Evolutionary conservation across 1,140 invertebrate genomes (phyloP).

Genomic region (Antheraea mylitta): DNA sequence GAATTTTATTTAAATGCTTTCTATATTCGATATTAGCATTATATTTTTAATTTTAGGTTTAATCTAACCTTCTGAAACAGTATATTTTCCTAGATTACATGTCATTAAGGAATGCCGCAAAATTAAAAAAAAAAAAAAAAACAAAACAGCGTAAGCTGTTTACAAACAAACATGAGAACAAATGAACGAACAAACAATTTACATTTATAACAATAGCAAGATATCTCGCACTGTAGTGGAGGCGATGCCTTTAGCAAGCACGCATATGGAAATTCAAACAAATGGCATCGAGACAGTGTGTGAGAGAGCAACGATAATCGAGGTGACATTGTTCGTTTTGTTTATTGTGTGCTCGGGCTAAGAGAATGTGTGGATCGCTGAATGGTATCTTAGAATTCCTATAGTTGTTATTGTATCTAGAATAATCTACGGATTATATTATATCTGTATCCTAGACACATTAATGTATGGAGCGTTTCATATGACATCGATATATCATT

Average conservation of each 20-base stretch:
- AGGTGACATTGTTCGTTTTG: conserved; percentile 38
- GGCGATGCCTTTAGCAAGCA: conserved; percentile 26
- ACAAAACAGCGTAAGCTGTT: no score
- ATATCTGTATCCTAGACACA: neutral
- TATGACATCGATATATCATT: no score
- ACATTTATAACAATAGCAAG: neutral
- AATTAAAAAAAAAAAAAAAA: no score
- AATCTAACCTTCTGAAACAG: no score
- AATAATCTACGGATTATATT: neutral
- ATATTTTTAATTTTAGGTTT: no score
- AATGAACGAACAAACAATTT: neutral
- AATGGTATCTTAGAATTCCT: neutral
- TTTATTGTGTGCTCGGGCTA: conserved; percentile 32
- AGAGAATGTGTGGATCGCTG: neutral
- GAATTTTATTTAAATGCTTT: no score
- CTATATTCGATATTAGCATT: no score
- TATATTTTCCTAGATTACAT: no score
- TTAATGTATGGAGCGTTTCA: no score
- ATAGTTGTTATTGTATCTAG: conserved; percentile 3
- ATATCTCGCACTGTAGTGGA: conserved; percentile 18
- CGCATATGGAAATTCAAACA: conserved; percentile 75
- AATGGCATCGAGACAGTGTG: conserved; percentile 67
- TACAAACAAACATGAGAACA: neutral
- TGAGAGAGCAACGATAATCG: conserved; percentile 67
- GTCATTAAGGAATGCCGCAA: no score